Base-by-base conservation (phyloP, 2,113 vertebrate species). In the Litocranius walleri region DNA sequence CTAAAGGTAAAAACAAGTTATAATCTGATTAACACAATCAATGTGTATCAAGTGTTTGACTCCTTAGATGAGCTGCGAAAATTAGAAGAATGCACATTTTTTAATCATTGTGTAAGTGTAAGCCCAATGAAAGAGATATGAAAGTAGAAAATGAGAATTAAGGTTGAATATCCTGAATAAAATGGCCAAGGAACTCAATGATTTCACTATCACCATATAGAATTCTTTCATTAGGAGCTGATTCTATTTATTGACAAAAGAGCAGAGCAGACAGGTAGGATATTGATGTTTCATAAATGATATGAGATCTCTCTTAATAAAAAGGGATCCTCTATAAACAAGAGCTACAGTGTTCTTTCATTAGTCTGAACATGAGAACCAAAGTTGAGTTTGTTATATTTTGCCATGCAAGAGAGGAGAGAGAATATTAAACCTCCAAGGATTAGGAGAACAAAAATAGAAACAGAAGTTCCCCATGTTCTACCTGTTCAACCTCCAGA, bases 361-460 rank as follows among this genome's bases (percentile, higher is more conserved):
- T 81, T 45, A 81, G 15, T 90, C 19, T 64, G 30, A 50, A 93
- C 36, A 82, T 19, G 7, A 62, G 29, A 84, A 61, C 6, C 33
- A 16, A 29, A 27, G 10, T 4, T 88, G 19, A 5, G 78, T 74
- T 52, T 48, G 23, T 25, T 97, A 48, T 36, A 7, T 36, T 86
- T 82, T 54, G 7, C 30, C 71, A 80, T 43, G 17, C 2, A 56
- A 21, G 54, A 59, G 61, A 77, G 23, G 19, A 90, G 14, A 90
- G 14, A 40, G 17, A 54, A 33, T 61, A 56, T 90, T 87, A 59
- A 64, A 57, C 84, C 89, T 36, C 30, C 14, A 62, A 54, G 17
- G 16, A 50, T 5, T 94, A n/a, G 29, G 7, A 92, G 8, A 90
- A 36, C n/a, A 83, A 89, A 96, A 95, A 52, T 57, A 90, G 27